Evolutionary conservation across 2,797 vertebrate species (phyloP).

Genomic region (Gallinago stenura): DNA sequence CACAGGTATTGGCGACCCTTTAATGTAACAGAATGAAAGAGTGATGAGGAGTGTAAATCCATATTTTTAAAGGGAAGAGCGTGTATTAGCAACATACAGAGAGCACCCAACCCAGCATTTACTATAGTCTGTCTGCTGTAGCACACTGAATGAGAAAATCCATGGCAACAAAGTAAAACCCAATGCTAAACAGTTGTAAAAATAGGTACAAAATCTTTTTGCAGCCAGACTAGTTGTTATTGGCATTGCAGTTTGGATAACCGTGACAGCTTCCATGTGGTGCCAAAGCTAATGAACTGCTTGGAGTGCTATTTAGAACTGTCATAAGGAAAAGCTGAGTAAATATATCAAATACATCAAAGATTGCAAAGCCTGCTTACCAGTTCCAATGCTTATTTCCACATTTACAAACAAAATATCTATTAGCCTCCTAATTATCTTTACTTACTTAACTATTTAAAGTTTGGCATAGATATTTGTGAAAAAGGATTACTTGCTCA

Average conservation of each 20-base stretch:
- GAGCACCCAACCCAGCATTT: background rate
- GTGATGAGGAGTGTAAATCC: background rate
- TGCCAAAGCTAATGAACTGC: background rate
- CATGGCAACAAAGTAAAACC: background rate
- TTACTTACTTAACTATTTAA: background rate
- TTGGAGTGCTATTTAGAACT: background rate
- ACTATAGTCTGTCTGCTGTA: background rate
- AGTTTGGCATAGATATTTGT: background rate
- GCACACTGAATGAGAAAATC: background rate
- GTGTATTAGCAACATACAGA: background rate
- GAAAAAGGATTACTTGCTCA: background rate
- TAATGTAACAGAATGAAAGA: conserved; percentile 41
- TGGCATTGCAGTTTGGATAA: background rate
- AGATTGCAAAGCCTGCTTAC: background rate
- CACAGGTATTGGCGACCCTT: conserved; percentile 90
- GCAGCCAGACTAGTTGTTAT: background rate
- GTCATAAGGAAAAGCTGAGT: background rate
- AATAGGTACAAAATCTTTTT: background rate
- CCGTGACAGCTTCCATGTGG: background rate
- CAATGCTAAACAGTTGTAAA: background rate
- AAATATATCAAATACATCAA: background rate
- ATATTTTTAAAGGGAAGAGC: background rate
- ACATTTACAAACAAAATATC: background rate
- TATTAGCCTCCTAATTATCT: background rate
- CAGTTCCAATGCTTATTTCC: background rate